These are phyloP conservation scores for Drosophila tsacasi DNA, from an alignment of 1,140 invertebrate genomes.

Conservation along the genomic window DNA sequence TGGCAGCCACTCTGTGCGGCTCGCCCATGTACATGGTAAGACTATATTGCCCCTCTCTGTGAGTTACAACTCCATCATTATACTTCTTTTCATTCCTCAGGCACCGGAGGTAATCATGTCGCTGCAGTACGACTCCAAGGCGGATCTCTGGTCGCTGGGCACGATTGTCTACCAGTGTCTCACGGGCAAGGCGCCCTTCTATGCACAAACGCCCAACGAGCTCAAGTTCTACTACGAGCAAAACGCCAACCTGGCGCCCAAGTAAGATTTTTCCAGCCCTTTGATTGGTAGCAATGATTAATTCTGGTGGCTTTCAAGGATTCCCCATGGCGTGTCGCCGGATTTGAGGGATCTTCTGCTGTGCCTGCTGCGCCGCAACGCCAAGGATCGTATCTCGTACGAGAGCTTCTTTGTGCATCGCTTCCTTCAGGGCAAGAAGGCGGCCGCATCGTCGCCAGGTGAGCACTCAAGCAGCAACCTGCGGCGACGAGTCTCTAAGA, in stretches of 20 bases:
- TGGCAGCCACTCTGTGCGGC: conserved; percentile 99
- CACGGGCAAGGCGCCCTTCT: conserved; percentile 99
- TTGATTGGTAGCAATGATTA: neutral
- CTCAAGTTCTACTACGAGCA: conserved; percentile 99
- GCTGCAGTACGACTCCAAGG: conserved; percentile 99
- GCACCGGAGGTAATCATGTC: conserved; percentile 99
- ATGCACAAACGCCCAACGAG: conserved; percentile 98
- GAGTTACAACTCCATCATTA: neutral
- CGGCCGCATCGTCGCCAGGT: conserved; percentile 83
- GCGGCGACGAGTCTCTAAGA: conserved; percentile 21
- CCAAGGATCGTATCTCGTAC: conserved; percentile 97
- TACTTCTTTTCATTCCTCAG: conserved; percentile 85
- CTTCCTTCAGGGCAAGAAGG: conserved; percentile 91
- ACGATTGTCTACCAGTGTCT: conserved; percentile 99
- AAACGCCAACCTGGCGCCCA: conserved; percentile 97
- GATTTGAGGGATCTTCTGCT: conserved; percentile 95
- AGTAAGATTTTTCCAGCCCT: conserved; percentile 87
- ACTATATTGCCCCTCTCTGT: neutral
- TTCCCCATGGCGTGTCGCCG: conserved; percentile 95
- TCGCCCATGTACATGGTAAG: conserved; percentile 99
- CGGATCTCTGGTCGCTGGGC: conserved; percentile 99
- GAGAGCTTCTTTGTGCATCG: conserved; percentile 97
- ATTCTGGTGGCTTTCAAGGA: conserved; percentile 87
- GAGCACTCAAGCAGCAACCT: conserved; percentile 24
- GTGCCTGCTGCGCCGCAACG: conserved; percentile 95